These are phyloP conservation scores for Sciurus vulgaris DNA, from an alignment of 2,797 vertebrate species.

Conservation along the genomic window DNA sequence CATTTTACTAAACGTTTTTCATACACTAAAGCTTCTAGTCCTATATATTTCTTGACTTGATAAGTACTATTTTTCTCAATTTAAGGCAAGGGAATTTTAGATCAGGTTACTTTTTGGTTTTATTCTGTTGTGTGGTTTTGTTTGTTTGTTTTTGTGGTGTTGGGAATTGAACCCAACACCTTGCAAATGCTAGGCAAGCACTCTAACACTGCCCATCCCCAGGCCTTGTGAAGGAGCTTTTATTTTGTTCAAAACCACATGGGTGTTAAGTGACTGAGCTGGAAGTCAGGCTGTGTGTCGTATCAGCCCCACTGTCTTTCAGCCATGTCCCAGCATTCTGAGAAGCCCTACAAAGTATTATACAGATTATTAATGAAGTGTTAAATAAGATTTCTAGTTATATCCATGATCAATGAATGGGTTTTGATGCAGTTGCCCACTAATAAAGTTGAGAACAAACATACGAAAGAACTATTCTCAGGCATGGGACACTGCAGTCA, in stretches of 20 bases:
- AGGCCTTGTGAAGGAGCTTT: not conserved
- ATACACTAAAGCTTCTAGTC: not conserved
- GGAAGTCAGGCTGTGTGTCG: not conserved
- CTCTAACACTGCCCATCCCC: too few species aligned
- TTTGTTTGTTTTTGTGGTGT: not conserved
- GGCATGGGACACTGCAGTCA: not conserved
- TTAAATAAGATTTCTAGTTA: not conserved
- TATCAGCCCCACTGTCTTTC: not conserved
- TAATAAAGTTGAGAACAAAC: not conserved
- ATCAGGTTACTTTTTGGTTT: not conserved
- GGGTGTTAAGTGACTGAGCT: not conserved
- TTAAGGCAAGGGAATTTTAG: not conserved
- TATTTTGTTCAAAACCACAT: not conserved
- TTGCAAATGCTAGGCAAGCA: too few species aligned
- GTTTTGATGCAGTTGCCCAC: not conserved
- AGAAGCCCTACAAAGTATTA: not conserved
- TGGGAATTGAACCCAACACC: not conserved
- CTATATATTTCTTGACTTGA: not conserved
- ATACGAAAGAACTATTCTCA: not conserved
- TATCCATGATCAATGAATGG: not conserved
- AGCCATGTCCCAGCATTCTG: not conserved
- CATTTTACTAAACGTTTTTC: not conserved
- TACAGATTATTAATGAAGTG: not conserved
- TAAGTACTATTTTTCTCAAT: not conserved
- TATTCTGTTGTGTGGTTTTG: too few species aligned